Evolutionary conservation across 2,888 invertebrate species (phyloP), one percentile per base, ranked within the genome.

Genomic region (Byasa hedistus): DNA sequence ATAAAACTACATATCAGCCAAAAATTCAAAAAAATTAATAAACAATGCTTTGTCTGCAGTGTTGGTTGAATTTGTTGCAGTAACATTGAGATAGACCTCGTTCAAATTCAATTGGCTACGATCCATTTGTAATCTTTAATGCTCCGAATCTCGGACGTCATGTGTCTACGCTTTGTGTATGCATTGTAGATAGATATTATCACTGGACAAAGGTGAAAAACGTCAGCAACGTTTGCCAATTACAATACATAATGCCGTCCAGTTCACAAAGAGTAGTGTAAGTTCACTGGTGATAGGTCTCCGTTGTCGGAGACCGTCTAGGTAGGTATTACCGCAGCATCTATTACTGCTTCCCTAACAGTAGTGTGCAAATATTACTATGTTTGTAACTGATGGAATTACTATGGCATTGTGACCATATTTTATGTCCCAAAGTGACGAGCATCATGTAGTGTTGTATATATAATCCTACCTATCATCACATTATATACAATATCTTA

Each of bases 91-190:
- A 60, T 27, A 22, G 27, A 23, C 48, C 21, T 55, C 24, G 44
- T 60, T 27, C 22, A 60, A 60, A 54, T 48, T 12, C 32, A 60
- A 3, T 65, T 65, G 65, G 65, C 65, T 22, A 5, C 2, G 48
- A n/a, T 65, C 60, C 60, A 65, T 60, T 22, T 60, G 36, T 59
- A 32, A 64, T 54, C 19, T 22, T 23, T 44, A 24, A 51, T 21
- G 12, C 32, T 19, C 19, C 21, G 36, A 23, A 58, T 64, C 58
- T 17, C 15, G 36, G 17, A 17, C 44, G 19, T n/a, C 48, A n/a
- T 48, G 27, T 48, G 27, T 55, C 27, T 32, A 21, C 3, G 36
- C 23, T 22, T 52, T 54, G 17, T 48, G 32, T 36, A 44, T 27
- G 24, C 39, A 21, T 39, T 44, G 56, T 27, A n/a, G 17, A 15